These are phyloP conservation scores for Apogon hyalosoma DNA, from an alignment of 2,797 vertebrate species.

Conservation along the genomic window DNA sequence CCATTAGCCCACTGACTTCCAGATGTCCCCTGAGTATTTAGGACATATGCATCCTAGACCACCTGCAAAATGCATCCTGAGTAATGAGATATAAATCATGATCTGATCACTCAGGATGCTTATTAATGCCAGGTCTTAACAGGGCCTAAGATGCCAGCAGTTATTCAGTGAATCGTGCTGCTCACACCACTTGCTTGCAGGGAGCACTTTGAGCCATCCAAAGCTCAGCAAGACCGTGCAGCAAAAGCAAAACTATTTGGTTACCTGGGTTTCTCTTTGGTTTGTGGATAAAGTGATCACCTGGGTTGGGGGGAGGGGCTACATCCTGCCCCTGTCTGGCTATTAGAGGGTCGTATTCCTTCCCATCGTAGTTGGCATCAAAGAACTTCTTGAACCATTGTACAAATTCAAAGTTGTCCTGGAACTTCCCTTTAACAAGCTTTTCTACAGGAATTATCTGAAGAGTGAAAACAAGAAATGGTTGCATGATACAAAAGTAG, in stretches of 20 bases:
- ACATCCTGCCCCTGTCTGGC: constrained; percentile 95
- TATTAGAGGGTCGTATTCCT: constrained; percentile 95
- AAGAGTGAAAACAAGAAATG: constrained; percentile 37
- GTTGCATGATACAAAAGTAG: background rate
- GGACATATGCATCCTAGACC: no score
- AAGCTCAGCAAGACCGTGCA: constrained; percentile 85
- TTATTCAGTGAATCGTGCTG: constrained; percentile 73
- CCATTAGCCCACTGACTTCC: no score
- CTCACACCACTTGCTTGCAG: constrained; percentile 78
- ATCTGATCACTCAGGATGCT: background rate
- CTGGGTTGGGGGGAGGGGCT: constrained; percentile 93
- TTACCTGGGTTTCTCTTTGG: constrained; percentile 98
- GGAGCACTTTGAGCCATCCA: constrained; percentile 78
- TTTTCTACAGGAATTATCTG: constrained; percentile 97
- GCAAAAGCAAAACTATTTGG: constrained; percentile 69
- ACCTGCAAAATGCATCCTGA: no score
- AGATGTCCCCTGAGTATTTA: no score
- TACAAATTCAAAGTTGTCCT: constrained; percentile 99
- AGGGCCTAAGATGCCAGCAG: constrained; percentile 40
- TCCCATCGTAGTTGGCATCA: constrained; percentile 98
- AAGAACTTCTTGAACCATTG: constrained; percentile 99
- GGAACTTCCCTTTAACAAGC: constrained; percentile 98
- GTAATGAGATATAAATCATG: background rate
- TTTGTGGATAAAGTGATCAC: constrained; percentile 98
- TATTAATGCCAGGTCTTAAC: background rate